Evolutionary conservation across 1,140 invertebrate species (phyloP).

Genomic region (Doryteuthis pealeii): DNA sequence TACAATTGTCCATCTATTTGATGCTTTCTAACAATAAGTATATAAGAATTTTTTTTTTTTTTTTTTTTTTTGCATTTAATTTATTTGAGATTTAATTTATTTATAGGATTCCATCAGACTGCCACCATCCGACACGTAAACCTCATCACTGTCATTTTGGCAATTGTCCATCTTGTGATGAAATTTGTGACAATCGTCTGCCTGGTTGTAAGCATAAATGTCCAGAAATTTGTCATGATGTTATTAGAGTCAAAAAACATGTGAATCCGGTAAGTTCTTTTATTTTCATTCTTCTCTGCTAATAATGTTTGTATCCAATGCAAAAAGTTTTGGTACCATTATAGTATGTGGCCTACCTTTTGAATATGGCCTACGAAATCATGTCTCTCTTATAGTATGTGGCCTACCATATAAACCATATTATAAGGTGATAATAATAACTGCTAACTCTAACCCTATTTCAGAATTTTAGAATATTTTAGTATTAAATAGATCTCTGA

Average conservation of each 20-base stretch:
- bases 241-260: conserved; percentile 69
- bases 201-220: conserved; percentile 77
- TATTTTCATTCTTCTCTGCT: conserved; percentile 53
- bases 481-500: too few species aligned
- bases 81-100: background rate
- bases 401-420: too few species aligned
- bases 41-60: too few species aligned
- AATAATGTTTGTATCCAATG: background rate
- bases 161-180: conserved; percentile 79
- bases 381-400: too few species aligned
- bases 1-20: conserved; percentile 79
- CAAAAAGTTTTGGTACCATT: background rate
- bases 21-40: too few species aligned
- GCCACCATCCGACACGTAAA: conserved; percentile 73
- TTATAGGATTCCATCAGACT: conserved; percentile 71
- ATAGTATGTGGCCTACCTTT: too few species aligned
- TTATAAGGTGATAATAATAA: background rate
- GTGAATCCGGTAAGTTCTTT: conserved; percentile 29
- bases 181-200: conserved; percentile 69
- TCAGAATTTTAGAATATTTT: too few species aligned
- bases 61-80: background rate
- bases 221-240: conserved; percentile 76
- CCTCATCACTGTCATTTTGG: conserved; percentile 86
- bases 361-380: too few species aligned
- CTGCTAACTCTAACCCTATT: too few species aligned